A percentile compares a stretch with the other conserved stretches of the same genome.
Evolutionary conservation across 1,140 invertebrate genomes (phyloP).

Genomic region (Ridgeia piscesae): DNA sequence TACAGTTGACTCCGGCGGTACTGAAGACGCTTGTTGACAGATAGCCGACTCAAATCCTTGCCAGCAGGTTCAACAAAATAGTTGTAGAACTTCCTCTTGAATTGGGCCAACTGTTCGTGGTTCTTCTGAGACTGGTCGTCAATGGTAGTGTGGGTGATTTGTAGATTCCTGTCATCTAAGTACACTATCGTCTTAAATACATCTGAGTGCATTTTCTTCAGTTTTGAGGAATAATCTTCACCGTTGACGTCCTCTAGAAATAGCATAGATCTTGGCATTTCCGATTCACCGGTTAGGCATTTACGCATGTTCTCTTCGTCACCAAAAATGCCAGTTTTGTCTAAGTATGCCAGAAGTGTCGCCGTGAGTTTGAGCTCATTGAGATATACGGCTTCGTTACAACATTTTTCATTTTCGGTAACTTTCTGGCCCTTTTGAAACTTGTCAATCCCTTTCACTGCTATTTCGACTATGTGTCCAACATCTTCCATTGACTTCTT

Average conservation of each 20-base stretch:
- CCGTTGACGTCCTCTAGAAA: background rate
- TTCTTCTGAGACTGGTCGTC: background rate
- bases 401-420: background rate
- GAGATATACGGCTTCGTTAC: background rate
- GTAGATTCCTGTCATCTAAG: background rate
- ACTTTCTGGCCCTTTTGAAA: conserved; percentile 10
- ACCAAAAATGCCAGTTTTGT: background rate
- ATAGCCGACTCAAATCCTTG: background rate
- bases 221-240: background rate
- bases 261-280: background rate
- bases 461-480: conserved; percentile 3
- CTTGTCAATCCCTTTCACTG: conserved; percentile 13
- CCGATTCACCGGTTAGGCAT: background rate
- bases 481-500: background rate
- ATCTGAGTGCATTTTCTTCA: background rate
- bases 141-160: background rate
- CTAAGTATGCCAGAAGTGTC: background rate
- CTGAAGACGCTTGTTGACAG: background rate
- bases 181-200: background rate
- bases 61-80: background rate
- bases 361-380: background rate
- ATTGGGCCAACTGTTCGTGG: background rate
- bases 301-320: background rate
- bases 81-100: background rate
- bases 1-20: background rate